Conservation (phyloP, 2,113 vertebrate genomes). For the Tachuris rubrigastra region DNA sequence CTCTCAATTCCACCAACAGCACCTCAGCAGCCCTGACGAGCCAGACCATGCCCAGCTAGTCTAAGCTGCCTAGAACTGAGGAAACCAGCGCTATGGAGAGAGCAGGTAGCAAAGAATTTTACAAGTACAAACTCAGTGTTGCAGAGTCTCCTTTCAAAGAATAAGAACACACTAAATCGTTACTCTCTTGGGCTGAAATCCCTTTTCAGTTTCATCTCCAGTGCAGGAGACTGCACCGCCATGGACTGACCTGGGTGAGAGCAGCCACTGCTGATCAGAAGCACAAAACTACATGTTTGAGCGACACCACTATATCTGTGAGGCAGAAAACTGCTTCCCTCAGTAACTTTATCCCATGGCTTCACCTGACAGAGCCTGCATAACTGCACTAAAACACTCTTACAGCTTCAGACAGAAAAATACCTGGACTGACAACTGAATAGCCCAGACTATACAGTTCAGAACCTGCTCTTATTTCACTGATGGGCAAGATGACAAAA, state of each 20-base stretch:
- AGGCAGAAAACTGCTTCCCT: not conserved
- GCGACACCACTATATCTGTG: not conserved
- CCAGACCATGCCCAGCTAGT: not conserved
- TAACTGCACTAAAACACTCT: not conserved
- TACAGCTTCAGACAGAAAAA: not conserved
- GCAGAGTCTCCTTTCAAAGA: not conserved
- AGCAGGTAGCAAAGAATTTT: not conserved
- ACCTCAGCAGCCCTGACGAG: not conserved
- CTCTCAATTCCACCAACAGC: not conserved
- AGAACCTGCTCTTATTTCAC: not conserved
- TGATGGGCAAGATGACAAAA: not conserved
- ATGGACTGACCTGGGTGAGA: not conserved
- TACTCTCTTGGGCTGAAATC: not conserved
- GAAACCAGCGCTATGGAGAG: not conserved
- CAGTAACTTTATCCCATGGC: not conserved
- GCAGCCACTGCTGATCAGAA: fast-evolving
- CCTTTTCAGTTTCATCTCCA: not conserved
- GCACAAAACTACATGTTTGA: fast-evolving
- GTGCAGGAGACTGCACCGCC: not conserved
- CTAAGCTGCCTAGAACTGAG: not conserved
- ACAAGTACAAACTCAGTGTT: not conserved
- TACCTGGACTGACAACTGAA: not conserved
- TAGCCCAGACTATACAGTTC: not conserved
- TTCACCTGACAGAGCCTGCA: not conserved
- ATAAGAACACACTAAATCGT: not conserved